These are phyloP conservation scores for Micromesistius poutassou DNA, from an alignment of 2,797 vertebrate genomes.

Conservation along the genomic window DNA sequence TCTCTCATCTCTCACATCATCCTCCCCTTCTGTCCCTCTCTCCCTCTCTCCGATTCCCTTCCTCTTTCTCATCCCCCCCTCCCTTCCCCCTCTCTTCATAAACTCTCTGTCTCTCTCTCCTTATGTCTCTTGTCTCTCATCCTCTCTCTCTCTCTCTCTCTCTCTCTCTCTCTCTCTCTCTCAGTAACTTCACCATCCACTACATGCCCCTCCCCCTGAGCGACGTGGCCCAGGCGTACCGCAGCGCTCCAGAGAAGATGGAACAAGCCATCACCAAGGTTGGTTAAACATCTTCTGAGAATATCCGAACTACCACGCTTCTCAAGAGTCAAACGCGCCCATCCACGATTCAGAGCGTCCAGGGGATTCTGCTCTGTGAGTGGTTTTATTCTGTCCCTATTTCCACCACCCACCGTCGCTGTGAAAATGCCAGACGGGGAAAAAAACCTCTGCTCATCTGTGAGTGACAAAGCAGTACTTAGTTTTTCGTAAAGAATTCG, in stretches of 20 bases:
- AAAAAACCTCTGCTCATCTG: too few species aligned
- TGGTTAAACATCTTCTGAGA: conserved; percentile 2
- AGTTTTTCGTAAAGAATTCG: too few species aligned
- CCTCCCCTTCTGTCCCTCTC: conserved; percentile 6
- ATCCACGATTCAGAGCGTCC: too few species aligned
- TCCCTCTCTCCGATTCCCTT: neutral
- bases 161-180: conserved; percentile 15
- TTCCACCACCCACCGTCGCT: too few species aligned
- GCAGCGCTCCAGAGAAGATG: conserved; percentile 81
- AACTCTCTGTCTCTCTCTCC: neutral
- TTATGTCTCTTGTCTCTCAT: neutral
- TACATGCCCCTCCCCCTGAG: conserved; percentile 90
- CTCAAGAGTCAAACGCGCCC: too few species aligned
- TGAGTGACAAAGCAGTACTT: too few species aligned
- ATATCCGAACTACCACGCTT: too few species aligned
- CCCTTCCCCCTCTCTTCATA: neutral
- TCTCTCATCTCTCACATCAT: conserved; percentile 11
- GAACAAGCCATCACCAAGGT: conserved; percentile 89
- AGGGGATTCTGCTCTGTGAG: too few species aligned
- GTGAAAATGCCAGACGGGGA: too few species aligned
- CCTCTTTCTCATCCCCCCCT: neutral
- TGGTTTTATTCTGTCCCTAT: too few species aligned
- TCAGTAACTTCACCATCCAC: conserved; percentile 87
- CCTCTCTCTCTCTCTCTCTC: too few species aligned
- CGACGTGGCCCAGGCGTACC: conserved; percentile 86